Base-by-base conservation (phyloP, 2,888 invertebrate species). In the Torymus auratus region DNA sequence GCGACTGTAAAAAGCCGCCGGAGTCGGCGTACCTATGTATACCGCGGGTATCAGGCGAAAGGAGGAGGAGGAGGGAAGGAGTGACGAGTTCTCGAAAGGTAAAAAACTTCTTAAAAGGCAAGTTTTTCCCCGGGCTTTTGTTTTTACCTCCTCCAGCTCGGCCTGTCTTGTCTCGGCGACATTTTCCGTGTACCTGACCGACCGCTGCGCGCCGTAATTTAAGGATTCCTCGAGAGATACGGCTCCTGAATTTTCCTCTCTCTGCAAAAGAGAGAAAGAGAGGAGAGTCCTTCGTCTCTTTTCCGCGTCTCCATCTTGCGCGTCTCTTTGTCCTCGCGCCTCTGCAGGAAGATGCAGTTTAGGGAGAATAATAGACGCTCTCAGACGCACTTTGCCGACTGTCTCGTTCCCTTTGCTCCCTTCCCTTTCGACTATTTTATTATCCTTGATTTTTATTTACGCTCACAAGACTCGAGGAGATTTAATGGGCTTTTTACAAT, bases 51-150 rank as follows among this genome's bases (percentile, higher is more conserved):
- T 41, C 41, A 41, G 41, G 41, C 41, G 41, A 41, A 41, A 41
- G 41, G 41, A 41, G 41, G 7, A 28, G 3, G 7, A 28, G 28
- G 1, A 10, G 7, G 41, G 41, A 52, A 58, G 23, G 52, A 41
- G 52, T 14, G 73, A 23, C 67, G 67, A 75, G 67, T 56, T 73
- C 64, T 67, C 73, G 74, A 75, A 75, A 71, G 67, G 84, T 84
- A 84, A 86, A 85, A 85, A 87, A 86, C 86, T 87, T 87, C 83
- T 86, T 87, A 85, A 88, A 86, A 87, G 86, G 85, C 84, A 86
- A 88, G 87, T 87, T 88, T 85, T 84, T 77, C 81, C 79, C 81
- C 58, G 77, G 50, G 20, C 81, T 80, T 70, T 83, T 85, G 84
- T 85, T 84, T 85, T 84, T 80, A 84, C 11, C 82, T 83, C 84